Percentiles rank a stretch among this genome's conserved stretches.
Conservation (phyloP, 53 echinoderm and acorn worm genomes). For the Zoroaster sp. region DNA sequence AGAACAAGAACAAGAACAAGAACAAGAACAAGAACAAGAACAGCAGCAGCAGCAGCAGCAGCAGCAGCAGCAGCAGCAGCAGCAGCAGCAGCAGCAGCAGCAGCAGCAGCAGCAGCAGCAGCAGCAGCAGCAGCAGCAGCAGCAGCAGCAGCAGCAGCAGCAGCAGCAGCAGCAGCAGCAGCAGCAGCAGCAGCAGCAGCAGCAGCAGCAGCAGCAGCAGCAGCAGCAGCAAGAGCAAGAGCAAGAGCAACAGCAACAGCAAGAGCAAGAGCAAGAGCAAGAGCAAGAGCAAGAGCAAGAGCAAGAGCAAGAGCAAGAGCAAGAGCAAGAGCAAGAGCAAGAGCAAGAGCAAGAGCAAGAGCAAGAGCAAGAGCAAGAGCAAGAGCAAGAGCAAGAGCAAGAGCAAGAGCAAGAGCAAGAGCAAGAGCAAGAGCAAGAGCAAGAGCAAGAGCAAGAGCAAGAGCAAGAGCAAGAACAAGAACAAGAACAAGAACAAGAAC, state of each 20-base stretch:
- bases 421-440: not conserved
- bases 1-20: constrained; percentile 2
- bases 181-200: constrained; percentile 14
- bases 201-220: constrained; percentile 13
- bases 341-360: not conserved
- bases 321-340: not conserved
- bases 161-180: constrained; percentile 25
- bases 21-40: constrained; percentile 2
- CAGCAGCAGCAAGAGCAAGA: constrained; percentile 13
- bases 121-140: constrained; percentile 5
- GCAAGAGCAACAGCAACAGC: constrained; percentile 5
- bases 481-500: not conserved
- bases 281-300: constrained; percentile 28
- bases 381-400: not conserved
- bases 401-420: not conserved
- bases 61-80: not conserved
- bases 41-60: not conserved
- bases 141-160: constrained; percentile 28
- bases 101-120: not conserved
- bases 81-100: too few relatives aligned
- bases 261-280: constrained; percentile 23
- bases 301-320: constrained; percentile 3
- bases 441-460: not conserved
- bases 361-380: not conserved
- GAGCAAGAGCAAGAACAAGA: not conserved